phyloP scores from a whole-genome alignment of 2,113 vertebrate genomes.

The Scomber japonicus region DNA sequence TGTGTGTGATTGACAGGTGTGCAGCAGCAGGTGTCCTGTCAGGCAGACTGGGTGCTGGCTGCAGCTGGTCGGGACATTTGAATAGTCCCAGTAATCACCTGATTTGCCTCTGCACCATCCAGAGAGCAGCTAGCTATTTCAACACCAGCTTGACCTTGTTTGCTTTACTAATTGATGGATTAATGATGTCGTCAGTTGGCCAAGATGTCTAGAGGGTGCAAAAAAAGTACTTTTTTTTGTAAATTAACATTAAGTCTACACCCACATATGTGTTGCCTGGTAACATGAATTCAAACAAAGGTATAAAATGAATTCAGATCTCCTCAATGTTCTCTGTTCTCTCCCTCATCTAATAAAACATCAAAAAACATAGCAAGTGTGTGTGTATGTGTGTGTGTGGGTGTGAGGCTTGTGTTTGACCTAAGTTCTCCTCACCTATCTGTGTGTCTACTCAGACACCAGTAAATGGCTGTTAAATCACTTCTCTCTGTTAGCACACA shows the following conservation, averaged over 20 bases:
- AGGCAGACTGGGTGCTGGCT: not conserved
- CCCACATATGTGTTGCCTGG: not conserved
- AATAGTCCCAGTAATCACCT: conserved; percentile 49
- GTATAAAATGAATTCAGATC: not conserved
- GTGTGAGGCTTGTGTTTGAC: not conserved
- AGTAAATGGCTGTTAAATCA: conserved; percentile 74
- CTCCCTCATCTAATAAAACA: conserved; percentile 3
- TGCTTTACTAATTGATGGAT: conserved; percentile 18
- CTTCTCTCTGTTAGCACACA: conserved; percentile 81
- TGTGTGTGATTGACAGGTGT: not conserved
- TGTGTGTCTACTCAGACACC: conserved; percentile 72
- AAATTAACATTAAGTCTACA: not conserved
- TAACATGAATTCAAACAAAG: not conserved
- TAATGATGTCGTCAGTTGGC: not conserved
- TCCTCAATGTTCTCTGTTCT: not conserved
- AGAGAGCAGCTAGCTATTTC: conserved; percentile 30
- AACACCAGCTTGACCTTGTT: conserved; percentile 11
- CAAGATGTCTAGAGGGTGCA: not conserved
- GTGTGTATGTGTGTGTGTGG: not conserved
- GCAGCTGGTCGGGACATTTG: conserved; percentile 56
- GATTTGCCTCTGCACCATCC: conserved; percentile 61
- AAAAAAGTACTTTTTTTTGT: not conserved
- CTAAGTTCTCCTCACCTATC: conserved; percentile 54
- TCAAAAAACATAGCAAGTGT: not conserved
- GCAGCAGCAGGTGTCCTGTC: conserved; percentile 50